Evolutionary conservation across 2,113 vertebrate genomes (phyloP).

Genomic region (Actinemys pallida): DNA sequence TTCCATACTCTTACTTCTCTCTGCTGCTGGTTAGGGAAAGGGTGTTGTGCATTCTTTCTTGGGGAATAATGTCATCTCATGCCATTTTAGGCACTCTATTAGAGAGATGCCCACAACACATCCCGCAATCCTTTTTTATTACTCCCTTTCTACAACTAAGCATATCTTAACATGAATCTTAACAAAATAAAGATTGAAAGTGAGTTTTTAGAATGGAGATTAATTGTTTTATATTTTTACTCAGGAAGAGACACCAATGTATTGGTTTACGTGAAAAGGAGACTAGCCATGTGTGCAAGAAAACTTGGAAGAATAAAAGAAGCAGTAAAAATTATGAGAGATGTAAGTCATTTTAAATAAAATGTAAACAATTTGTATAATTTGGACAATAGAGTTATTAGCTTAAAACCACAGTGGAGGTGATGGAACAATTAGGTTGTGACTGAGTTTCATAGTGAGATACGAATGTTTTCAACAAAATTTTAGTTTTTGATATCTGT

Average conservation of each 20-base stretch:
- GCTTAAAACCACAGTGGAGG: neutral
- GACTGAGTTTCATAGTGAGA: neutral
- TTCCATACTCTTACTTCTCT: neutral
- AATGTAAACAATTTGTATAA: neutral
- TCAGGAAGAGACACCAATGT: constrained; percentile 97
- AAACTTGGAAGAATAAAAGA: constrained; percentile 96
- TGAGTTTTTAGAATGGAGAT: neutral
- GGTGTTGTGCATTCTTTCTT: neutral
- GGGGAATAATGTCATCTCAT: neutral
- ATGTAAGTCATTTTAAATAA: constrained; percentile 86
- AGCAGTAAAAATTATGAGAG: constrained; percentile 99
- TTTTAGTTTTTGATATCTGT: neutral
- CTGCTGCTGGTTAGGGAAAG: neutral
- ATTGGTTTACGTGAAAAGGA: constrained; percentile 95
- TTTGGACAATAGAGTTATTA: neutral
- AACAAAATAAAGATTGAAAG: neutral
- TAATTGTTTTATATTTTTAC: constrained; percentile 22
- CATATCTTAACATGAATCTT: neutral
- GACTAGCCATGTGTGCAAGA: constrained; percentile 97
- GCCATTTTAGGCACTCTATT: neutral
- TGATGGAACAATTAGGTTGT: neutral
- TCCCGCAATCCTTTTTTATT: neutral
- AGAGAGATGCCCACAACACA: neutral
- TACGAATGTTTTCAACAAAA: neutral
- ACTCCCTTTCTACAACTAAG: neutral